Base-by-base conservation (phyloP, 2,113 vertebrate species). In the Ginglymostoma cirratum region DNA sequence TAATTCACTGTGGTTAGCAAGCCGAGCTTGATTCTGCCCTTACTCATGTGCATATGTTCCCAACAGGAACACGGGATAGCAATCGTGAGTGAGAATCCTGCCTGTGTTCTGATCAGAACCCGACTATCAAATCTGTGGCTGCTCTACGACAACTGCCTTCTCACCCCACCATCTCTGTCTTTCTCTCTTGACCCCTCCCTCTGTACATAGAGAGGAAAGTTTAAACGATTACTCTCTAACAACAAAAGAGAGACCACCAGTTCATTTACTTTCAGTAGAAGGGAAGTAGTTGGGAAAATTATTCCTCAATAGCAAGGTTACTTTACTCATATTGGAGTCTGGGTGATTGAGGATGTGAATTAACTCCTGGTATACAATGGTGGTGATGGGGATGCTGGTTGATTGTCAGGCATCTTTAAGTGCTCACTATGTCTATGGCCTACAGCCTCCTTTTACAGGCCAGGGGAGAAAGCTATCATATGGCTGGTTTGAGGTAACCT, bases 321-420 rank as follows among this genome's bases (percentile, higher is more conserved):
- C 15, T 65, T 65, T 92, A 65, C 10, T 92, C 65, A n/a, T 65
- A 90, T 92, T 92, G 61, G 55, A 65, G 34, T 92, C 23, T 34
- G 87, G 17, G 87, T 92, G 27, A 15, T 27, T 52, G 86, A 89
- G 4, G 52, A 66, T 17, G 55, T 34, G 38, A 10, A 93, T 93
- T 66, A 93, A 21, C 65, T 65, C 65, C 34, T 19, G 38, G 19
- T 38, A 17, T 45, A 66, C 23, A n/a, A 67, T 67, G 61, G n/a
- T 19, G n/a, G 89, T 17, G n/a, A 38, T 19, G 14, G 30, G 52
- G 89, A 30, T 72, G 70, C 70, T 72, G 72, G 21, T 93, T 93
- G 89, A 93, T 93, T 93, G 89, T 93, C 89, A 93, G 61, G 66
- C 89, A 93, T 66, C 27, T 90, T 65, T 93, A 38, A 66, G 61